These are phyloP conservation scores for Neoscelio sp. DNA, from an alignment of 2,888 invertebrate species.

Conservation along the genomic window DNA sequence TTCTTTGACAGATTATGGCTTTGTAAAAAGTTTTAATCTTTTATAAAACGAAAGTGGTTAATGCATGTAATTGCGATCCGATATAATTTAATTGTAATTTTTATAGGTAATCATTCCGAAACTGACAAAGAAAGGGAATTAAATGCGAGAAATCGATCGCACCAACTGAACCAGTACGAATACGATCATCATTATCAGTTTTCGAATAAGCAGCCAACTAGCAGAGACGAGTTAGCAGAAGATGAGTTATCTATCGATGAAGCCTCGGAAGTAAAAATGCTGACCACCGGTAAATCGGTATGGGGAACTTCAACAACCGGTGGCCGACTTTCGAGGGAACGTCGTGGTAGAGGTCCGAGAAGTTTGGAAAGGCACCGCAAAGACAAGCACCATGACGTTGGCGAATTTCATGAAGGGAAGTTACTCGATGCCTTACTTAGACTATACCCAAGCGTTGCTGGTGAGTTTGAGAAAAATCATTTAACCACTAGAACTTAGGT, in stretches of 20 bases:
- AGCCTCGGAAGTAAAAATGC: constrained; percentile 82
- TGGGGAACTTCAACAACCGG: constrained; percentile 86
- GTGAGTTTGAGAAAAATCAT: constrained; percentile 74
- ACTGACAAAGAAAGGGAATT: constrained; percentile 80
- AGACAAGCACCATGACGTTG: constrained; percentile 85
- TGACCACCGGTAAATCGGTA: constrained; percentile 84
- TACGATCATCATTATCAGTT: constrained; percentile 77
- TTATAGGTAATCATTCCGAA: constrained; percentile 78
- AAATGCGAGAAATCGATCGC: constrained; percentile 77
- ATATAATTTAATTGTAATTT: constrained; percentile 15
- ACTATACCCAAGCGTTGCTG: constrained; percentile 89
- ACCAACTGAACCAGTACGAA: constrained; percentile 77
- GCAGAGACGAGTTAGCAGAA: constrained; percentile 94
- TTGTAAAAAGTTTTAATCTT: no score
- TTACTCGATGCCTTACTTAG: constrained; percentile 89
- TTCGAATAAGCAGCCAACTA: constrained; percentile 84
- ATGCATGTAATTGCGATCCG: no score
- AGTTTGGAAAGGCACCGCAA: constrained; percentile 83
- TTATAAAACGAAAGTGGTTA: no score
- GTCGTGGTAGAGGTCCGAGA: constrained; percentile 83
- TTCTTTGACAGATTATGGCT: no score
- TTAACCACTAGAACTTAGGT: constrained; percentile 37
- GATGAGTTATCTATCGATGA: constrained; percentile 87
- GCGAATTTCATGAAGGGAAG: constrained; percentile 92
- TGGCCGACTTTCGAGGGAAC: constrained; percentile 85